Conservation (phyloP, 2,888 invertebrate species). For the Colostygia pectinataria region DNA sequence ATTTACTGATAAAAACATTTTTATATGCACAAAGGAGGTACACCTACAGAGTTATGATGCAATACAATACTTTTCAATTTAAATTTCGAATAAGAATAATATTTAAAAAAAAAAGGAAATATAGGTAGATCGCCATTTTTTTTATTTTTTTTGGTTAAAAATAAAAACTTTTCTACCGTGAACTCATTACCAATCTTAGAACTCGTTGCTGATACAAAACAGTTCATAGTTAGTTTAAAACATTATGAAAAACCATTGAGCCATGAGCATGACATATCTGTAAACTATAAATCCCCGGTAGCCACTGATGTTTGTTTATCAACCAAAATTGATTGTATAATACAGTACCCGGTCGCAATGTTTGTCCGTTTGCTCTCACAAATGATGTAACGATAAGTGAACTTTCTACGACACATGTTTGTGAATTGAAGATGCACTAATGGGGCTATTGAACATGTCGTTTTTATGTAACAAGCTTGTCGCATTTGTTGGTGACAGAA, state of each 20-base stretch:
- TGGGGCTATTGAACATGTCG: constrained; percentile 17
- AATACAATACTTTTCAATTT: constrained; percentile 7
- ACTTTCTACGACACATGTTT: constrained; percentile 38
- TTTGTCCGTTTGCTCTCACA: constrained; percentile 41
- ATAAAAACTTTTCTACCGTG: no score
- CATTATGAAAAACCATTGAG: no score
- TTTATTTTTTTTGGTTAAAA: no score
- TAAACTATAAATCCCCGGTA: not conserved
- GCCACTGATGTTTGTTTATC: constrained; percentile 8
- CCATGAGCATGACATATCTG: no score
- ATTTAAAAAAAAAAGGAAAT: constrained; percentile 1
- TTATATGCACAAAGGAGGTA: constrained; percentile 30
- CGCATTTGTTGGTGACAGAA: constrained; percentile 7
- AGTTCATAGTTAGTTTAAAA: no score
- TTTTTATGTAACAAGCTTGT: constrained; percentile 28
- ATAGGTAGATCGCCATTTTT: no score
- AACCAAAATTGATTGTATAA: constrained; percentile 51
- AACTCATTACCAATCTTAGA: no score
- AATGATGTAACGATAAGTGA: constrained; percentile 38
- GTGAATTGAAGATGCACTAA: constrained; percentile 34
- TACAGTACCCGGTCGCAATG: constrained; percentile 36
- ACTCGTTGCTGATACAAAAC: no score
- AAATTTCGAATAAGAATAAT: not conserved
- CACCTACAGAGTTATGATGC: constrained; percentile 6
- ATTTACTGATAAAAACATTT: constrained; percentile 43